Evolutionary conservation across 1,140 invertebrate species (phyloP).

Genomic region (Chymomyza costata): DNA sequence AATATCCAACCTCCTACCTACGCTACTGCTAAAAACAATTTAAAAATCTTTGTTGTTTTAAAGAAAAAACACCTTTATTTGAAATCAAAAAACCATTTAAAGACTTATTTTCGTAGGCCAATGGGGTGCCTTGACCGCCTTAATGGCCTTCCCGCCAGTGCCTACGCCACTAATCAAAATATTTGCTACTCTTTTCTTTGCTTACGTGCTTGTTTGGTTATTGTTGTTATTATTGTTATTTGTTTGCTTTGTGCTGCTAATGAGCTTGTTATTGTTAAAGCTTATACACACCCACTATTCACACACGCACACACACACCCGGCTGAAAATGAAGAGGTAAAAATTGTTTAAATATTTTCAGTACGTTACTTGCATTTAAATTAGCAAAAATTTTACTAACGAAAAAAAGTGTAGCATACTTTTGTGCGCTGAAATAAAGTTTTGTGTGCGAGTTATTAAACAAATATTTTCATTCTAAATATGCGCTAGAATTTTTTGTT

Average conservation of each 20-base stretch:
- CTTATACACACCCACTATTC: conserved; percentile 6
- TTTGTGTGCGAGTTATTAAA: conserved; percentile 11
- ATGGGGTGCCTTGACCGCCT: too few relatives aligned
- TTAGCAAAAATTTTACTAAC: too few relatives aligned
- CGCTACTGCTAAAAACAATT: too few relatives aligned
- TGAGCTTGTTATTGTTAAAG: conserved; percentile 40
- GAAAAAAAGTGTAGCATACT: conserved; percentile 24
- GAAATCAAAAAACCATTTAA: too few relatives aligned
- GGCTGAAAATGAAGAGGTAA: conserved; percentile 1
- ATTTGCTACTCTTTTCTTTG: conserved; percentile 35
- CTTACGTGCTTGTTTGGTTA: conserved; percentile 14
- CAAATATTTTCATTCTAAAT: too few relatives aligned
- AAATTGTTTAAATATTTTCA: conserved; percentile 41
- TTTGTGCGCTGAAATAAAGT: conserved; percentile 11
- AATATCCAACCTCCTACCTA: too few relatives aligned
- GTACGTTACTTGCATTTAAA: too few relatives aligned
- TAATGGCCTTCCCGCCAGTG: too few relatives aligned
- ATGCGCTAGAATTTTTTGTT: conserved; percentile 15
- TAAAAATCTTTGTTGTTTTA: too few relatives aligned
- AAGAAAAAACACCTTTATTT: too few relatives aligned
- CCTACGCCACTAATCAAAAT: too few relatives aligned
- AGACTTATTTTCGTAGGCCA: too few relatives aligned
- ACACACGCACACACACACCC: conserved; percentile 14
- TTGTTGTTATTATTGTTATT: conserved; percentile 11
- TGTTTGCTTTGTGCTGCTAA: conserved; percentile 38